Evolutionary conservation across 2,888 invertebrate species (phyloP).

Genomic region (Conistra vaccinii): DNA sequence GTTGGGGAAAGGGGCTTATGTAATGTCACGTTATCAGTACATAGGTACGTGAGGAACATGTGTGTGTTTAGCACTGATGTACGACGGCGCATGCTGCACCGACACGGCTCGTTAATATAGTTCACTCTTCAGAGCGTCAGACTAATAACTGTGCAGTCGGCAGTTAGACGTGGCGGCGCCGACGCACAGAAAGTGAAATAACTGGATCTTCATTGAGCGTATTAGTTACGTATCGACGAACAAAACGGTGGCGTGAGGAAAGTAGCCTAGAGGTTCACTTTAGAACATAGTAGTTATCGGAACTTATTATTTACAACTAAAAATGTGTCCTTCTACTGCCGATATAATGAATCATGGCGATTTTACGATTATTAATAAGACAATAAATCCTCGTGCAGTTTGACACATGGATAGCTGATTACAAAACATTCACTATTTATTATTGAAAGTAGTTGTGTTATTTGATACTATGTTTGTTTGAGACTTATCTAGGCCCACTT

Average conservation of each 20-base stretch:
- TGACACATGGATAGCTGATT: neutral
- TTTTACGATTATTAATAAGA: slow-evolving; percentile 6
- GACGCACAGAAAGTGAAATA: slow-evolving; percentile 23
- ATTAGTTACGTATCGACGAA: neutral
- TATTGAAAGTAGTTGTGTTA: neutral
- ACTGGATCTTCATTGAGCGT: slow-evolving; percentile 5
- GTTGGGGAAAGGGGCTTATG: slow-evolving; percentile 79
- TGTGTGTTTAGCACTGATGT: slow-evolving; percentile 62
- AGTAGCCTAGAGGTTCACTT: neutral
- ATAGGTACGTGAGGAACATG: slow-evolving; percentile 70
- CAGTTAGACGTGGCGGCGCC: slow-evolving; percentile 49
- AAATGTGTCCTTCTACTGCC: neutral
- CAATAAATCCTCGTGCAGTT: neutral
- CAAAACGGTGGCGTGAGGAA: neutral
- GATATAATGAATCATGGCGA: neutral
- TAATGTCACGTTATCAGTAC: slow-evolving; percentile 70
- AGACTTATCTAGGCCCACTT: too few species aligned
- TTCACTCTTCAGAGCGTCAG: slow-evolving; percentile 39
- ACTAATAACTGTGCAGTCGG: slow-evolving; percentile 21
- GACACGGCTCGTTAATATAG: slow-evolving; percentile 38
- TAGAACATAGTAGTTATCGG: too few species aligned
- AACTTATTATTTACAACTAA: too few species aligned
- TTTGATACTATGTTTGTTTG: neutral
- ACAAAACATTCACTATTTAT: slow-evolving; percentile 11
- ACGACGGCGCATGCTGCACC: slow-evolving; percentile 24